phyloP scores from a whole-genome alignment of 2,888 invertebrate genomes.

The Hydroisotoma schaefferi region DNA sequence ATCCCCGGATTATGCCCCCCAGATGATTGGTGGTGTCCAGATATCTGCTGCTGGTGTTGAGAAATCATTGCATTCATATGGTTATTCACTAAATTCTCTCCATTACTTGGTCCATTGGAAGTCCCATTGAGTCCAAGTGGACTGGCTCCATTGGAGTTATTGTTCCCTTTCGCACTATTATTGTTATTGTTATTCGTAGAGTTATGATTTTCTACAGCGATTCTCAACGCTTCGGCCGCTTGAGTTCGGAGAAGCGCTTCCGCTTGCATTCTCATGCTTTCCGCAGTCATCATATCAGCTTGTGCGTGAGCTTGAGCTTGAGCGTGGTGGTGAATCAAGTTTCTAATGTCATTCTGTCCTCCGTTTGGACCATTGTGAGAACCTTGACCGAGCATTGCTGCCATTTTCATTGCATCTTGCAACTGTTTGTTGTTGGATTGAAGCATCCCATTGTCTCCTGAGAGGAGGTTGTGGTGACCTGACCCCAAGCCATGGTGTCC shows the following conservation, averaged over 20 bases:
- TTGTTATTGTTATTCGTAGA: conserved; percentile 47
- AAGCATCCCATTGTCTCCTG: conserved; percentile 43
- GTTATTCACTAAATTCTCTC: conserved; percentile 41
- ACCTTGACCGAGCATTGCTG: conserved; percentile 43
- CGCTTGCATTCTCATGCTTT: conserved; percentile 56
- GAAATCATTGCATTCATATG: conserved; percentile 40
- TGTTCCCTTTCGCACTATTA: conserved; percentile 30
- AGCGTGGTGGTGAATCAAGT: conserved; percentile 44
- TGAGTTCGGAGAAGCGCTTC: conserved; percentile 68
- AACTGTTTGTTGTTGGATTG: conserved; percentile 38
- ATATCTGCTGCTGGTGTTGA: conserved; percentile 30
- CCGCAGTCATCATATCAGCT: conserved; percentile 64
- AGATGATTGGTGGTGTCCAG: conserved; percentile 35
- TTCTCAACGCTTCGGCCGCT: conserved; percentile 76
- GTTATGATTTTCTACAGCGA: conserved; percentile 62
- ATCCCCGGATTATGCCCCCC: conserved; percentile 25
- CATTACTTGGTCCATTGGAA: conserved; percentile 41
- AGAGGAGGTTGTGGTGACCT: conserved; percentile 24
- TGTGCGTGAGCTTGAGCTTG: conserved; percentile 21
- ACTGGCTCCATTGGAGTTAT: conserved; percentile 32
- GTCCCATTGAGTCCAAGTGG: conserved; percentile 25
- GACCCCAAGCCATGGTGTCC: conserved; percentile 25
- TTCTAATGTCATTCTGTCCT: conserved; percentile 41
- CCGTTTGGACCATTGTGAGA: conserved; percentile 28
- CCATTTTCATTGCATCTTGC: conserved; percentile 48